Base-by-base conservation (phyloP, 2,797 vertebrate species). In the Remorina albescens region DNA sequence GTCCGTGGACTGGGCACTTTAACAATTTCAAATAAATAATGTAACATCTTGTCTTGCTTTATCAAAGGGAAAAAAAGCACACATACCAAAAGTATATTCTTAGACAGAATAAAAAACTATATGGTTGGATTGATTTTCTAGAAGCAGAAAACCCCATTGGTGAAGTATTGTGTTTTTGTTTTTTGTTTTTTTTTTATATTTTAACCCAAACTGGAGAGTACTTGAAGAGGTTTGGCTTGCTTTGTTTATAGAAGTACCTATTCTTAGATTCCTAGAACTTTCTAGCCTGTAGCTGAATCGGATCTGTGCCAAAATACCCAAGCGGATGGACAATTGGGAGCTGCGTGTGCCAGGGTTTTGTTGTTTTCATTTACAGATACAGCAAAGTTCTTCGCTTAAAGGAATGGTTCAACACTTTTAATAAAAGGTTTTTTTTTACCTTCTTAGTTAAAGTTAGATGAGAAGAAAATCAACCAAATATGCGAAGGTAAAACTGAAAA, bases 171-270 rank as follows among this genome's bases (percentile, higher is more conserved):
- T 42, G 36, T 25, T 42, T 36, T 50, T 21, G 12, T n/a, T n/a
- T n/a, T n/a, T n/a, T n/a, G n/a, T n/a, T n/a, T n/a, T 41, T 12
- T 42, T 49, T 30, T 50, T 12, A 57, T 36, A 25, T 67, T 58
- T 54, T 67, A 25, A 64, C 50, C 54, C 25, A 44, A 67, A 67
- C 36, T 64, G 34, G 41, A 36, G 59, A 2, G 6, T 15, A 50
- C 36, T 59, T 32, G 74, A 18, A 55, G 36, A 67, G 37, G 37
- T 41, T 19, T 4, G 34, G 5, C 21, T 10, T 19, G 2, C 44
- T 50, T 19, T 5, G 5, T 28, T 57, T 65, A 28, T 34, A 56
- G 6, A 25, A 39, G 12, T 10, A 3, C 58, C 25, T 39, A 8
- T 47, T 60, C 34, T 23, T 8, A n/a, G n/a, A n/a, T n/a, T 23